A percentile compares a stretch with the other conserved stretches of the same genome.
Evolutionary conservation across 2,797 vertebrate genomes (phyloP).

Genomic region (Podargus strigoides): DNA sequence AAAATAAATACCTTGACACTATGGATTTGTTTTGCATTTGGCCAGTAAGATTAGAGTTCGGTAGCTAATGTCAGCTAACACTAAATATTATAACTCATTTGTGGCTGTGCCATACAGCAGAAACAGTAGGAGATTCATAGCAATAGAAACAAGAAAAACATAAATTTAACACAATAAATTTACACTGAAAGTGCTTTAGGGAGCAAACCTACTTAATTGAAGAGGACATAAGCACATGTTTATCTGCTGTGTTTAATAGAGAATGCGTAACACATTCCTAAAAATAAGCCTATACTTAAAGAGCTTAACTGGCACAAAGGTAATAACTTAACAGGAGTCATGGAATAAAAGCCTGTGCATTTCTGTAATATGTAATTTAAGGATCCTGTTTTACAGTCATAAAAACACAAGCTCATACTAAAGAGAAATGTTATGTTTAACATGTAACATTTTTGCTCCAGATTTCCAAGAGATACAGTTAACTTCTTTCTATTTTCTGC

Average conservation of each 20-base stretch:
- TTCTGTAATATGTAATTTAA: constrained; percentile 24
- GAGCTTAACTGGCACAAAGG: background rate
- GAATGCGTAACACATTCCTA: background rate
- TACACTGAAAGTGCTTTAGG: constrained; percentile 50
- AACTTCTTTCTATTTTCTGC: background rate
- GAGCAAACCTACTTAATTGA: constrained; percentile 55
- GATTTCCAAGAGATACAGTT: background rate
- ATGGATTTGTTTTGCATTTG: constrained; percentile 47
- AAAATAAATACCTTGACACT: constrained; percentile 14
- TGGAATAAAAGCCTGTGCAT: background rate
- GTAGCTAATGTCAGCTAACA: constrained; percentile 36
- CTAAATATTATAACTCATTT: constrained; percentile 54
- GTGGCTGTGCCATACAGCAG: constrained; percentile 39
- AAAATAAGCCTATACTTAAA: constrained; percentile 30
- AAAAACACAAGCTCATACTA: constrained; percentile 30
- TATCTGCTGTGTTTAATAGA: constrained; percentile 25
- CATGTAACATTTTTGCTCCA: background rate
- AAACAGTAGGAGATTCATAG: constrained; percentile 27
- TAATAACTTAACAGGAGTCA: background rate
- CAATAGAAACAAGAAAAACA: constrained; percentile 48
- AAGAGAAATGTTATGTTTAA: constrained; percentile 4
- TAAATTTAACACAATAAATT: constrained; percentile 59
- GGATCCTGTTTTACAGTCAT: background rate
- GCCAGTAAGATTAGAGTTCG: constrained; percentile 33
- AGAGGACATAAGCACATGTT: constrained; percentile 12